Evolutionary conservation across 2,888 invertebrate genomes (phyloP), one percentile per base, ranked within the genome.

Genomic region (Yponomeuta sedellus): DNA sequence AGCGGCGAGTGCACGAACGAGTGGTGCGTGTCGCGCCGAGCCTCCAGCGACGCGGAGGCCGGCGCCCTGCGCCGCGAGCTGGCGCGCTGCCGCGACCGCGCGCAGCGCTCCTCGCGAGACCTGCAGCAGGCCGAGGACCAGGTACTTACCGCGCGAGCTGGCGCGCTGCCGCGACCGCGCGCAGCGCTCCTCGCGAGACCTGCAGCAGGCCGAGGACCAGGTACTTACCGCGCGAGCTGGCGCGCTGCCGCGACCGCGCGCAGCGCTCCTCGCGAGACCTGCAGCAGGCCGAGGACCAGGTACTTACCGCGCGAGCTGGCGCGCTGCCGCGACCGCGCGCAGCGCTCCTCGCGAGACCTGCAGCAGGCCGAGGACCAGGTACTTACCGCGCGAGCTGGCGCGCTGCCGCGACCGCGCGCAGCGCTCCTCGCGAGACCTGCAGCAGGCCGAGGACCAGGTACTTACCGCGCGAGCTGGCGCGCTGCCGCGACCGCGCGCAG

Each of bases 21-120:
- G 72, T 76, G 85, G 95, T 81, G 93, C 78, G 76, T 94, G 68
- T 69, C 94, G 80, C 78, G 95, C 90, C 79, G 94, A 80, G 59
- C 93, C 82, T 70, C 94, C 82, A 70, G 84, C 74, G 85, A 86
- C 66, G 70, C 85, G 28, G 87, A 81, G 75, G 77, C 78, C 74
- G 85, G 72, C 75, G 80, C 79, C 67, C 71, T 87, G 67, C 97
- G 79, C 94, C 97, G 80, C 2, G 89, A 90, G 66, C 72, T 86
- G 73, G 76, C 73, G 72, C 80, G 83, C 5, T 77, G 80, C 5
- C 71, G 82, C 2, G 86, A 86, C 64, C 70, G 77, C 6, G 74
- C 74, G 66, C 69, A 75, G 56, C 77, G 75, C 70, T 71, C 84
- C 70, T 79, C 81, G 70, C 70, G 82, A 1, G 86, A 87, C 63